Conservation (phyloP, 2,888 invertebrate genomes). For the Mongoloraphidia duomilia region DNA sequence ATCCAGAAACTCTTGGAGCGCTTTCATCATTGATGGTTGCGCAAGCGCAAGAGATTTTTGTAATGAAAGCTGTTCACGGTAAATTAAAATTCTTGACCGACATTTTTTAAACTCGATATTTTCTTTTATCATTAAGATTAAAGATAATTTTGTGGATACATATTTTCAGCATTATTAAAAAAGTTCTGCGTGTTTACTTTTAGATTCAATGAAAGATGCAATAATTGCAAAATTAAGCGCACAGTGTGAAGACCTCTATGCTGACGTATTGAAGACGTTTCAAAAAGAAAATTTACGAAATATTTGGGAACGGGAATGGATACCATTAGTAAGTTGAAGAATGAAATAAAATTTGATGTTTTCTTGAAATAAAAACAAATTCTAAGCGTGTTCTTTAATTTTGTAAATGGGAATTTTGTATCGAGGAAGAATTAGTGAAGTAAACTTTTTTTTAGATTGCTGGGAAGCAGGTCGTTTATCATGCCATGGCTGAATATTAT, state of each 20-base stretch:
- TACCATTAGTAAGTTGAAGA: slow-evolving; percentile 42
- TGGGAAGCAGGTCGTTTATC: slow-evolving; percentile 79
- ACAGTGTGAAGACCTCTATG: slow-evolving; percentile 87
- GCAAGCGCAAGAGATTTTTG: slow-evolving; percentile 96
- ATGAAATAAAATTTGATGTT: background rate
- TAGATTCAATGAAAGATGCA: slow-evolving; percentile 89
- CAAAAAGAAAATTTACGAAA: slow-evolving; percentile 68
- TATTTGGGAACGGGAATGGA: slow-evolving; percentile 86
- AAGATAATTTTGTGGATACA: background rate
- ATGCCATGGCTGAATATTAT: slow-evolving; percentile 78
- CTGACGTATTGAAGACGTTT: slow-evolving; percentile 75
- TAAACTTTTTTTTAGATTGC: slow-evolving; percentile 39
- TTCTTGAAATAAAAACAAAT: background rate
- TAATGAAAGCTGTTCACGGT: slow-evolving; percentile 83
- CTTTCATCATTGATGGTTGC: slow-evolving; percentile 85
- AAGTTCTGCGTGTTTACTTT: slow-evolving; percentile 10
- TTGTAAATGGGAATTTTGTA: background rate
- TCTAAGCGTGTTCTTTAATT: background rate
- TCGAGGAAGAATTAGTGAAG: background rate
- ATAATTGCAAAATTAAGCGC: slow-evolving; percentile 84
- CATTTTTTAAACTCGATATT: background rate
- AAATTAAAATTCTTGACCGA: slow-evolving; percentile 12
- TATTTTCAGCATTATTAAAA: background rate
- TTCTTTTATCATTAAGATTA: background rate
- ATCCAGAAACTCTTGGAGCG: slow-evolving; percentile 80